Base-by-base conservation (phyloP, 2,113 vertebrate genomes). In the Gasterosteus aculeatus region DNA sequence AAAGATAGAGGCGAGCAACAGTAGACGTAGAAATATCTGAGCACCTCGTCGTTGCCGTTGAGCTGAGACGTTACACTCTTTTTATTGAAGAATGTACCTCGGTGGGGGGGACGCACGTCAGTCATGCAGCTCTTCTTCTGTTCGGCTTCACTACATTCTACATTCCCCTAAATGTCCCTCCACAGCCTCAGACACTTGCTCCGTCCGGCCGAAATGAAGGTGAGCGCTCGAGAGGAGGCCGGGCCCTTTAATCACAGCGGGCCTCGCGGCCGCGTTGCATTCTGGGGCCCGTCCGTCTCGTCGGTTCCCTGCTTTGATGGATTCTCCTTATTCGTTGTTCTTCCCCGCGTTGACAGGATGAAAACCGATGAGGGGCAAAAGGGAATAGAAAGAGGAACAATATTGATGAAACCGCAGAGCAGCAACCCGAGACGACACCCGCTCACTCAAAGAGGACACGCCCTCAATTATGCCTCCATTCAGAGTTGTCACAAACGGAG, bases 1-100 rank as follows among this genome's bases (percentile, higher is more conserved):
- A 26, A 26, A 64, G 33, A 76, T 51, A 56, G 7, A 62, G 26
- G 7, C 49, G 31, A 77, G 35, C 29, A 57, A n/a, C 11, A 39
- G 41, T 19, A 57, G 22, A 38, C 39, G 56, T 61, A 31, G 35
- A 18, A 31, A 53, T 39, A 9, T 53, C 12, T n/a, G 44, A 56
- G n/a, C 16, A 57, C 57, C 7, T 46, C 0, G 6, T 11, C 35
- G 39, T 49, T 14, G 33, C 2, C 10, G 16, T 33, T 1, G 19
- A 63, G 69, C 42, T 38, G 57, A 62, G 46, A 41, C 14, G 10
- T n/a, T 33, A 15, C 44, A 41, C 56, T 59, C 18, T 35, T 69
- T 7, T 44, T 33, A 46, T 35, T n/a, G 7, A 59, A 47, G 3
- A 44, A 57, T 46, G 39, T 26, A 58, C 29, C 41, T n/a, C n/a